These are phyloP conservation scores for Nycticorax nycticorax DNA, from an alignment of 2,113 vertebrate genomes.

Conservation along the genomic window DNA sequence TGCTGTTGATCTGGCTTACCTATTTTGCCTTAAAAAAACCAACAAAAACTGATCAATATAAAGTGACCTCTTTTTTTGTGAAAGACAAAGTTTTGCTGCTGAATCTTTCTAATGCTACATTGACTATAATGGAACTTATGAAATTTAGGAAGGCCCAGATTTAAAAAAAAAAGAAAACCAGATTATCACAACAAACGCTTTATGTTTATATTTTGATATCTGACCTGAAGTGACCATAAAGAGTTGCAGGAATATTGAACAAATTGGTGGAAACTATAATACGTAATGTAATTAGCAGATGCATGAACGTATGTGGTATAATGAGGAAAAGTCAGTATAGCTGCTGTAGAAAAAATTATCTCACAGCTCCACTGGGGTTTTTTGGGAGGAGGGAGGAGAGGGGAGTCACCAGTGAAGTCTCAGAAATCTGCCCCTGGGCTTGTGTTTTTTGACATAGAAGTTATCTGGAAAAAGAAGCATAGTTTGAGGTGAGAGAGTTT, in stretches of 20 bases:
- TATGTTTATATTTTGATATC: background rate
- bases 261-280: background rate
- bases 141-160: background rate
- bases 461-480: background rate
- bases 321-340: background rate
- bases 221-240: background rate
- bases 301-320: background rate
- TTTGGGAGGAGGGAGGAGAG: background rate
- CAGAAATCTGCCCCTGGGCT: background rate
- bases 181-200: background rate
- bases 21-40: background rate
- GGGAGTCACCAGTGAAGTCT: background rate
- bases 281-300: background rate
- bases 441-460: background rate
- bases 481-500: background rate
- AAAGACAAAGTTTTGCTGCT: background rate
- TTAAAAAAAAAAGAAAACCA: background rate
- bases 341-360: background rate
- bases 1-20: background rate
- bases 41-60: background rate
- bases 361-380: background rate
- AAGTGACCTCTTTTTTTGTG: background rate
- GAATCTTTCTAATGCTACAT: background rate
- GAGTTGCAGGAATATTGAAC: background rate
- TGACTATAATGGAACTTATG: background rate